Evolutionary conservation across 2,888 invertebrate genomes (phyloP).

Genomic region (Lithosia quadra): DNA sequence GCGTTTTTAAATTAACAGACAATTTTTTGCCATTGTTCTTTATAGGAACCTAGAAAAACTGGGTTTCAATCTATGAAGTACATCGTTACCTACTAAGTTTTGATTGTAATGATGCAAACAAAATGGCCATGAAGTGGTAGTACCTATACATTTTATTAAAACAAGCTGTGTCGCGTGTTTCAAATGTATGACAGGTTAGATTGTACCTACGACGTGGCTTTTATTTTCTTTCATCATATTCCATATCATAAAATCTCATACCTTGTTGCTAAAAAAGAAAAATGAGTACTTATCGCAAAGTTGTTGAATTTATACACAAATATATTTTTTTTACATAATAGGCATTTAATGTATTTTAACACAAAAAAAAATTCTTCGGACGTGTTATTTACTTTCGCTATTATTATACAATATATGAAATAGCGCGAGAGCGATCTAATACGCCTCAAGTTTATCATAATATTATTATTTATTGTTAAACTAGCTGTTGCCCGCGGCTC

Average conservation of each 20-base stretch:
- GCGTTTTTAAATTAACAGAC: no score
- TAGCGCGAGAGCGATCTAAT: neutral
- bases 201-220: slow-evolving; percentile 13
- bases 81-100: neutral
- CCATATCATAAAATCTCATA: slow-evolving; percentile 7
- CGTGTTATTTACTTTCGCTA: neutral
- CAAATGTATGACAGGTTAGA: slow-evolving; percentile 15
- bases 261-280: neutral
- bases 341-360: neutral
- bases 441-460: neutral
- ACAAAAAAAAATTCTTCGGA: neutral
- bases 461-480: neutral
- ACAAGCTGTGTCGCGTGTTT: slow-evolving; percentile 19
- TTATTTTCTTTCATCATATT: slow-evolving; percentile 29
- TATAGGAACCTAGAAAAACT: no score
- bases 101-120: neutral
- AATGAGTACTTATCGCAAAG: neutral
- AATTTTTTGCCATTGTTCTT: no score
- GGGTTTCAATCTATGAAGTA: no score
- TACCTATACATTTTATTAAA: slow-evolving; percentile 15
- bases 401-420: no score
- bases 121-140: slow-evolving; percentile 5
- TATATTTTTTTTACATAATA: neutral
- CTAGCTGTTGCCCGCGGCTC: neutral
- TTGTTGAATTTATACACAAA: neutral